These are phyloP conservation scores for Pseudochirops corinnae DNA, from an alignment of 2,797 vertebrate genomes.

Conservation along the genomic window DNA sequence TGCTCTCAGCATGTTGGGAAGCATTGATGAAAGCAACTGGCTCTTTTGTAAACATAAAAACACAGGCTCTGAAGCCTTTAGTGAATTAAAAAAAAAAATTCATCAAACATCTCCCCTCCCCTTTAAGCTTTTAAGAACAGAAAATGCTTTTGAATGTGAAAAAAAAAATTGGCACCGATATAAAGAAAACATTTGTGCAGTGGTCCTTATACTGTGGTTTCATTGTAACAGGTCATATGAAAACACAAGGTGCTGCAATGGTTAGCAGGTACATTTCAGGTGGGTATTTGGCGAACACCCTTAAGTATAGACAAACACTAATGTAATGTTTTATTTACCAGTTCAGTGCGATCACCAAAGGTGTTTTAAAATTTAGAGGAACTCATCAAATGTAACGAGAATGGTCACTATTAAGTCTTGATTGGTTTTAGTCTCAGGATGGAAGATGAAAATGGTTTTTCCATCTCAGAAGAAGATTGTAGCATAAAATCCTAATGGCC, in stretches of 20 bases:
- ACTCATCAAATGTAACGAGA: conserved; percentile 2
- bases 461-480: conserved; percentile 10
- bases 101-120: not conserved
- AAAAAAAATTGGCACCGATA: not conserved
- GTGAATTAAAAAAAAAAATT: not conserved
- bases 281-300: conserved; percentile 20
- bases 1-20: not conserved
- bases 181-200: not conserved
- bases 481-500: conserved; percentile 16
- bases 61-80: not conserved
- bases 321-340: conserved; percentile 38
- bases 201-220: not conserved
- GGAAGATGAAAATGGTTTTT: conserved; percentile 36
- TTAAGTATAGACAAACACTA: not conserved
- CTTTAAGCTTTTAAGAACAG: conserved; percentile 14
- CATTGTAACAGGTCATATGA: not conserved
- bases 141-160: not conserved
- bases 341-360: conserved; percentile 30
- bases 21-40: not conserved
- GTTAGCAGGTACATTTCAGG: conserved; percentile 16
- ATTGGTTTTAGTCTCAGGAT: conserved; percentile 37
- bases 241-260: conserved; percentile 22
- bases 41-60: not conserved
- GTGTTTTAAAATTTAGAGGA: conserved; percentile 11
- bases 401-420: conserved; percentile 40